These are phyloP conservation scores for Anas platyrhynchos DNA, from an alignment of 2,113 vertebrate species.

Conservation along the genomic window DNA sequence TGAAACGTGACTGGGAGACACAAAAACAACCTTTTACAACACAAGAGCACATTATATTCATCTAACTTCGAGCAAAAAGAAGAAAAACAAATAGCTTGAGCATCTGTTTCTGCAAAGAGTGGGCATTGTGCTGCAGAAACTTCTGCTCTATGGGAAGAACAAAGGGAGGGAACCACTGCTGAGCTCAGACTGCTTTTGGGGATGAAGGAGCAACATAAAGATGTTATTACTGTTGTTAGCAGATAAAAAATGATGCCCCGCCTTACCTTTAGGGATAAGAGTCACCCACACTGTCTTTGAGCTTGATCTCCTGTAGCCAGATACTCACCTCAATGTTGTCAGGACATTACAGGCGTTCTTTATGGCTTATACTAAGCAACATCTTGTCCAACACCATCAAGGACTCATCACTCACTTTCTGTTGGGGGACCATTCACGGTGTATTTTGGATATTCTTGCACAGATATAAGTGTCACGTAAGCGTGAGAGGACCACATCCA, in stretches of 20 bases:
- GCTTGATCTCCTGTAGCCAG: not conserved
- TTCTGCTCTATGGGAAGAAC: not conserved
- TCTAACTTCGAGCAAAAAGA: not conserved
- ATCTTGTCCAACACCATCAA: not conserved
- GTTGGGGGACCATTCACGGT: not conserved
- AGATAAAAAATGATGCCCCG: not conserved
- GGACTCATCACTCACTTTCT: not conserved
- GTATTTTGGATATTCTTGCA: not conserved
- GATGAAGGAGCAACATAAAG: not conserved
- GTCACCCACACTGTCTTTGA: not conserved
- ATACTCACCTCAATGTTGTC: not conserved
- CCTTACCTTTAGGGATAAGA: not conserved
- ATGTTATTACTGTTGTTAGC: not conserved
- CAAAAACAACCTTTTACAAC: constrained; percentile 4
- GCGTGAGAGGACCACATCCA: too few relatives aligned
- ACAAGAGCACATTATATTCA: constrained; percentile 30
- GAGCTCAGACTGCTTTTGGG: not conserved
- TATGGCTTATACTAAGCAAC: not conserved
- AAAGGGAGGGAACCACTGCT: not conserved
- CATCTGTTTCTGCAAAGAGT: not conserved
- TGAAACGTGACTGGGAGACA: constrained; percentile 45
- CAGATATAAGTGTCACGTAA: not conserved
- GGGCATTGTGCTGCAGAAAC: not conserved
- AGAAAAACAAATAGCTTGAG: not conserved
- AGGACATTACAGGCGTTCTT: not conserved